Base-by-base conservation (phyloP, 2,888 invertebrate species). In the Luperina testacea region DNA sequence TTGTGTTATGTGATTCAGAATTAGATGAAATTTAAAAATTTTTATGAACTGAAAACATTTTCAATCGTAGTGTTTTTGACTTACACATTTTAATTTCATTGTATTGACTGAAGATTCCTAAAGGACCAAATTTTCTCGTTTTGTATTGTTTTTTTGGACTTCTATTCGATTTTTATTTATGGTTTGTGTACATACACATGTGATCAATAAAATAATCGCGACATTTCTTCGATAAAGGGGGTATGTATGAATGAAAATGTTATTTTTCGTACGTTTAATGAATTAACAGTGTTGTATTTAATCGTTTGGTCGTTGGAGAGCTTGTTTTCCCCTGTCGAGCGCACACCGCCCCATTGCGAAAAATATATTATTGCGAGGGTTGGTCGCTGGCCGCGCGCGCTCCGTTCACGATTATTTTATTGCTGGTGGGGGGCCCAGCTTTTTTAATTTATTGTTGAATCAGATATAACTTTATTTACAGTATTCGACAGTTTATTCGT, bases 161-260 rank as follows among this genome's bases (percentile, higher is more conserved):
- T 75, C 71, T 77, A 83, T 84, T 83, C 27, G 72, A 78, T 89
- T 91, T 88, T 88, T 87, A 87, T 90, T 85, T 84, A 90, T 86
- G 90, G 86, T 93, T 94, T 93, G 93, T 94, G 93, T 93, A 93
- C 92, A 94, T 93, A 92, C 92, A 94, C 94, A 94, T 95, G 95
- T 96, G 96, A 96, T 95, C 95, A 91, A 96, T 96, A 96, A 88
- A 89, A 89, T 90, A 89, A 85, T 90, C 87, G 84, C 88, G 83
- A 89, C 90, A 90, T 92, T 92, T 91, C 89, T 91, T 91, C 90
- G 64, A 90, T 92, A 89, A 87, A 91, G 91, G 89, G 90, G 95
- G 96, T 96, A 95, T 91, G 96, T 95, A 93, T 95, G 91, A 95
- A 94, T 95, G 90, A 95, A 94, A 94, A 85, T 90, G 71, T 67